Conservation (phyloP, 2,113 vertebrate genomes). For the Caracal caracal region DNA sequence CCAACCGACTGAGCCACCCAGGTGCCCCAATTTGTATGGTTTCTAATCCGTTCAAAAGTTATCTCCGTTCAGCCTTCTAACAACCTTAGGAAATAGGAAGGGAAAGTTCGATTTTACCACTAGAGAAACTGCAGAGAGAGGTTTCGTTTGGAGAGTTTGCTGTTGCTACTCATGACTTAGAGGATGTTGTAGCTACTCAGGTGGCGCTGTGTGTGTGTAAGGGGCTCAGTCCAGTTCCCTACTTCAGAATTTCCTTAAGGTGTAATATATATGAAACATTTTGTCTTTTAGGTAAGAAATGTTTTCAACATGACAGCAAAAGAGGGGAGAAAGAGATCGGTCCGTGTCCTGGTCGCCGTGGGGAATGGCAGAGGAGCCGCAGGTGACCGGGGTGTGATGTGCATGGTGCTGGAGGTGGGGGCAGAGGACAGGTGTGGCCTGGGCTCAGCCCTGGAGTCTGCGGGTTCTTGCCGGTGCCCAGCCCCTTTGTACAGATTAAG, state of each 20-base stretch:
- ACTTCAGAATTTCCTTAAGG: background rate
- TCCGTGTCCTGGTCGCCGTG: slow-evolving; percentile 93
- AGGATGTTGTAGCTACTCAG: background rate
- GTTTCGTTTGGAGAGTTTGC: background rate
- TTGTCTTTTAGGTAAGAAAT: slow-evolving; percentile 90
- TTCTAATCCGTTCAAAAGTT: background rate
- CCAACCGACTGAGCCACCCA: too few species aligned
- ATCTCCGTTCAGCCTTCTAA: background rate
- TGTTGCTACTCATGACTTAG: background rate
- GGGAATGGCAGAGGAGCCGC: slow-evolving; percentile 95
- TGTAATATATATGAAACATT: background rate
- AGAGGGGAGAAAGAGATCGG: slow-evolving; percentile 94
- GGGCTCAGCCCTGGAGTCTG: rapidly evolving
- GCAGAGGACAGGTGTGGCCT: background rate
- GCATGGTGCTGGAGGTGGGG: background rate
- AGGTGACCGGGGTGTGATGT: slow-evolving; percentile 82
- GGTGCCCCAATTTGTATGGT: background rate
- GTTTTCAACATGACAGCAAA: slow-evolving; percentile 98
- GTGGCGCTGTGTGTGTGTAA: background rate
- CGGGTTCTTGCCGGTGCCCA: background rate
- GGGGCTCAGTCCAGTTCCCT: background rate
- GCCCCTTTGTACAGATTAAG: background rate
- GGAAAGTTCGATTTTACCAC: background rate
- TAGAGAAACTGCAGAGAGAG: background rate
- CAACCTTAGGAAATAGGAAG: background rate